Evolutionary conservation across 2,888 invertebrate species (phyloP), one percentile per base, ranked within the genome.

Genomic region (Cybosia mesomella): DNA sequence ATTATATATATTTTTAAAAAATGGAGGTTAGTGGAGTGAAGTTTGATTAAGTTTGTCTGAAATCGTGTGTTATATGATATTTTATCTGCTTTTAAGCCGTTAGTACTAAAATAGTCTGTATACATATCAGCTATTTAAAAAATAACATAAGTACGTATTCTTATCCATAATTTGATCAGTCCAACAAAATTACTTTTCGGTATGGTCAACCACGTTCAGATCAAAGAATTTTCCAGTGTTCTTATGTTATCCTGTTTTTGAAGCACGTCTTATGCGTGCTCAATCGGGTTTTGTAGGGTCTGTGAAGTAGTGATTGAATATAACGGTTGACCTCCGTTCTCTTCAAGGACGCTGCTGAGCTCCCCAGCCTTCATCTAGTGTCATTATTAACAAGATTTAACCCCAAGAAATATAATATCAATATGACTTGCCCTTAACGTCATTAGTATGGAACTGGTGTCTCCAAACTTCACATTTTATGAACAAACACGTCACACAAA

Each of bases 221-320:
- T 39, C 24, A 53, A 36, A 57, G 58, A n/a, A 58, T 28, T 58
- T 11, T 58, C 49, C 49, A 49, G 49, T n/a, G 49, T n/a, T n/a
- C 49, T 49, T 49, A 49, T 13, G 36, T 49, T 62, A 28, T 21
- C 39, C 13, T 63, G 10, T 63, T 63, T 49, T 18, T 18, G 24
- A 63, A 39, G 43, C 5, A 18, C 32, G 24, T n/a, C 43, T 18
- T 24, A 13, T 49, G 49, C 49, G 49, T 49, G 49, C 49, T 49
- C 49, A n/a, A 49, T 49, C 49, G 49, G 49, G 49, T 49, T n/a
- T 49, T 49, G 49, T 49, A 9, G 0, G 18, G n/a, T 49, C 49
- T 43, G 43, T 43, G 43, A 43, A 18, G 43, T 18, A 39, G 15
- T 15, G 15, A 15, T 39, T 4, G 15, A 39, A 39, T 39, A 39